phyloP scores from a whole-genome alignment of 2,797 vertebrate species.

The Oreonectes daqikongensis region DNA sequence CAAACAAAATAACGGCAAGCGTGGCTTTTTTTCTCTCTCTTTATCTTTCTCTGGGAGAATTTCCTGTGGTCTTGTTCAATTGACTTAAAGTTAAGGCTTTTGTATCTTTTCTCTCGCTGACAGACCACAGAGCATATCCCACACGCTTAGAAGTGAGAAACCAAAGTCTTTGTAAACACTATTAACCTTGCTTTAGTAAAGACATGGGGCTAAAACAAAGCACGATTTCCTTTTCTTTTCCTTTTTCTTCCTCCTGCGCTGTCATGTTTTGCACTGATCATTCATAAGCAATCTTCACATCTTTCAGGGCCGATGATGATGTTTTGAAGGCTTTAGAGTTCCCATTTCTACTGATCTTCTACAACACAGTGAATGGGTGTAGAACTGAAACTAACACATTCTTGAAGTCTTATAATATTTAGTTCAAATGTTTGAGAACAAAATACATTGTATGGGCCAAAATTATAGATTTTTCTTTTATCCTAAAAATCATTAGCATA shows the following conservation, averaged over 20 bases:
- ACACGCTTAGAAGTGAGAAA: constrained; percentile 5
- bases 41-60: constrained; percentile 17
- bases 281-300: constrained; percentile 21
- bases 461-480: too few relatives aligned
- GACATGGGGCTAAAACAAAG: constrained; percentile 3
- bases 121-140: constrained; percentile 22
- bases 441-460: too few relatives aligned
- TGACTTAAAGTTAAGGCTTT: constrained; percentile 26
- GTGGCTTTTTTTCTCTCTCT: constrained; percentile 3
- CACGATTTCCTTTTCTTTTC: constrained; percentile 7
- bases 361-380: background rate
- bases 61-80: constrained; percentile 33
- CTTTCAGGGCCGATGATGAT: background rate
- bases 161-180: constrained; percentile 28
- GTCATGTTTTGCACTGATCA: constrained; percentile 18
- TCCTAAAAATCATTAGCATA: too few relatives aligned
- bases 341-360: constrained; percentile 12
- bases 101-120: constrained; percentile 29
- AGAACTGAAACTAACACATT: constrained; percentile 1
- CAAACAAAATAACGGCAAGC: constrained; percentile 21
- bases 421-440: too few relatives aligned
- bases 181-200: constrained; percentile 2
- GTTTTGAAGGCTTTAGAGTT: too few relatives aligned
- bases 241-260: background rate
- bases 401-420: background rate